phyloP scores from a whole-genome alignment of 2,888 invertebrate species.

The Acanthococcus lagerstroemiae region DNA sequence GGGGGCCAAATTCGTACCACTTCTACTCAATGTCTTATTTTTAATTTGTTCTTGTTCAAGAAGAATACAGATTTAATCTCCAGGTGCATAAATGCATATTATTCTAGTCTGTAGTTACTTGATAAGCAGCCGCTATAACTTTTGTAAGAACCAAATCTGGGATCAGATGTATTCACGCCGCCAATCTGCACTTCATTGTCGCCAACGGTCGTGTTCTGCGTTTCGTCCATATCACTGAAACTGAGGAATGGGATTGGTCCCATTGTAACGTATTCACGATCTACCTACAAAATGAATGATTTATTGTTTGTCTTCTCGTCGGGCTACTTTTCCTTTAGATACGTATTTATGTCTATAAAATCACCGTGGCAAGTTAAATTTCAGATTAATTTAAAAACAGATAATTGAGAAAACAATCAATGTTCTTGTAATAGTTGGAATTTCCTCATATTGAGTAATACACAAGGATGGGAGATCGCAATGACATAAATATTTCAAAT shows the following conservation, averaged over 20 bases:
- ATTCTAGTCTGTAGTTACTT: slow-evolving; percentile 51
- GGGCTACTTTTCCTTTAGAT: too few relatives aligned
- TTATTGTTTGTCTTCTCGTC: not conserved
- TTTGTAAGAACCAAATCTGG: slow-evolving; percentile 68
- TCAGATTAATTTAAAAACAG: too few relatives aligned
- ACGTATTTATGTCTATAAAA: too few relatives aligned
- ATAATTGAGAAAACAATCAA: too few relatives aligned
- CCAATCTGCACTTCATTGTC: slow-evolving; percentile 78
- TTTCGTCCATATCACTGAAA: slow-evolving; percentile 50
- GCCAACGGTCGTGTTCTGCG: slow-evolving; percentile 41
- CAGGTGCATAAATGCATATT: not conserved
- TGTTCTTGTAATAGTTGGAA: too few relatives aligned
- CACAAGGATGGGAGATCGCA: too few relatives aligned
- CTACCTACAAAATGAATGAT: slow-evolving; percentile 48
- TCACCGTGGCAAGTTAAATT: too few relatives aligned
- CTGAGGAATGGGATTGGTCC: slow-evolving; percentile 58
- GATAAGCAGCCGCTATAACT: slow-evolving; percentile 83
- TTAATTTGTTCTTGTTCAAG: not conserved
- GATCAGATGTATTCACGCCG: slow-evolving; percentile 73
- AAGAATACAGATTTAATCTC: not conserved
- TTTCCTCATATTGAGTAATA: too few relatives aligned
- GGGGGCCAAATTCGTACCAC: too few relatives aligned
- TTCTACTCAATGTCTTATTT: too few relatives aligned
- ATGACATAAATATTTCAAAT: too few relatives aligned
- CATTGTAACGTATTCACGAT: slow-evolving; percentile 62